These are phyloP conservation scores for Oncopodura yosiiana DNA, from an alignment of 1,140 invertebrate species.

Conservation along the genomic window DNA sequence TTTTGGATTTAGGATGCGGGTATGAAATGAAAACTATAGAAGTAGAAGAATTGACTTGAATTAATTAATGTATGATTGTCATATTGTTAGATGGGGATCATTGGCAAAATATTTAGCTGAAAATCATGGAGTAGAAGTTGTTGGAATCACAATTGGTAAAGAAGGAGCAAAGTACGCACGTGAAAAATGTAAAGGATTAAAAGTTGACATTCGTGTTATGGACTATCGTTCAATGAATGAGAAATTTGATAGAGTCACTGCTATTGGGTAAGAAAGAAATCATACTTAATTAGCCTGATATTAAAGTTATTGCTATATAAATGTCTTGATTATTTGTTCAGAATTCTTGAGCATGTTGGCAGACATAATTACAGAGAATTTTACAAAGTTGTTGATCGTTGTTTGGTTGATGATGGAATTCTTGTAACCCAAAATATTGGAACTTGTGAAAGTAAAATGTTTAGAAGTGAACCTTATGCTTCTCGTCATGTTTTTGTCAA, in stretches of 20 bases:
- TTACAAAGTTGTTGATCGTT: constrained; percentile 18
- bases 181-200: constrained; percentile 11
- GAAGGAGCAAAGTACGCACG: constrained; percentile 15
- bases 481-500: constrained; percentile 7
- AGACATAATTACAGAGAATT: constrained; percentile 16
- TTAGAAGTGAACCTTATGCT: not conserved
- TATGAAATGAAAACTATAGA: constrained; percentile 6
- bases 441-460: not conserved
- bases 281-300: no score
- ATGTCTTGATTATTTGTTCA: no score
- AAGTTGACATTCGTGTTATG: constrained; percentile 15
- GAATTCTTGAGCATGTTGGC: constrained; percentile 27
- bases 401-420: constrained; percentile 15
- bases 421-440: constrained; percentile 13
- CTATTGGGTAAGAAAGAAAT: no score
- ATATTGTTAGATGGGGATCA: no score
- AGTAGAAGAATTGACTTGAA: no score
- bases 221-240: constrained; percentile 26
- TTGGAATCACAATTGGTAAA: constrained; percentile 20
- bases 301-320: no score
- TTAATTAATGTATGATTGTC: no score
- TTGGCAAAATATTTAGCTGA: constrained; percentile 19
- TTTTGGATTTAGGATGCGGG: constrained; percentile 16
- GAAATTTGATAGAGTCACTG: constrained; percentile 20
- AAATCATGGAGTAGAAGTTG: constrained; percentile 20